These are phyloP conservation scores for Athene cunicularia DNA, from an alignment of 2,113 vertebrate species.

Conservation along the genomic window DNA sequence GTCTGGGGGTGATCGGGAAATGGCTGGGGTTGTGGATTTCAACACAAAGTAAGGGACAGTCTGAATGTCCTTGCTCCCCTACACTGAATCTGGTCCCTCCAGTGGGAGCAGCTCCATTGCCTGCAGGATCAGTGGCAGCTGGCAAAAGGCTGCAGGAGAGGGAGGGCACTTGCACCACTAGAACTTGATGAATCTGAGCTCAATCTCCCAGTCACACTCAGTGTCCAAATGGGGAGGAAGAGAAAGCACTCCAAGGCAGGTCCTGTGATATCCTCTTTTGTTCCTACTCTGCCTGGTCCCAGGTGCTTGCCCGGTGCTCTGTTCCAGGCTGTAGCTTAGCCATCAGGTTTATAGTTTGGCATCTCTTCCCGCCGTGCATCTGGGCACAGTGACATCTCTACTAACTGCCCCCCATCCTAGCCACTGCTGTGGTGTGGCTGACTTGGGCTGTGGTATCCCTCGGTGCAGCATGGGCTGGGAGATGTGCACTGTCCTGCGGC, in stretches of 20 bases:
- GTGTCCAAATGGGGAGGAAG: neutral
- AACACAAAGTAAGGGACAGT: neutral
- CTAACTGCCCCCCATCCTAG: neutral
- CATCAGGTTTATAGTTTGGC: neutral
- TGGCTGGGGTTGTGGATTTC: neutral
- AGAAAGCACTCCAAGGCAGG: neutral
- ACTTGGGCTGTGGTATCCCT: neutral
- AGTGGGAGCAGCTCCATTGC: neutral
- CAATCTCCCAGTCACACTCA: neutral
- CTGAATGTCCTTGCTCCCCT: neutral
- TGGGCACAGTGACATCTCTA: neutral
- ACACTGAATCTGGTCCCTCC: neutral
- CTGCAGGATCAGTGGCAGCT: neutral
- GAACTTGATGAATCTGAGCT: neutral
- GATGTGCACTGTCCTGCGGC: neutral
- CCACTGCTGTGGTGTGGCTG: neutral
- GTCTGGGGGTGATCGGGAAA: fast-evolving
- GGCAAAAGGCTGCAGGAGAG: neutral
- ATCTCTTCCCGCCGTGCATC: neutral
- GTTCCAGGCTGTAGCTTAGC: neutral
- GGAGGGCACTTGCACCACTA: fast-evolving
- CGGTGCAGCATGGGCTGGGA: neutral
- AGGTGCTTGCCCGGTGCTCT: neutral
- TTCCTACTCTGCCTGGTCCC: neutral
- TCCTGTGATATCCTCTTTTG: neutral